Conservation (phyloP, 2,113 vertebrate species). For the Cololabis saira region DNA sequence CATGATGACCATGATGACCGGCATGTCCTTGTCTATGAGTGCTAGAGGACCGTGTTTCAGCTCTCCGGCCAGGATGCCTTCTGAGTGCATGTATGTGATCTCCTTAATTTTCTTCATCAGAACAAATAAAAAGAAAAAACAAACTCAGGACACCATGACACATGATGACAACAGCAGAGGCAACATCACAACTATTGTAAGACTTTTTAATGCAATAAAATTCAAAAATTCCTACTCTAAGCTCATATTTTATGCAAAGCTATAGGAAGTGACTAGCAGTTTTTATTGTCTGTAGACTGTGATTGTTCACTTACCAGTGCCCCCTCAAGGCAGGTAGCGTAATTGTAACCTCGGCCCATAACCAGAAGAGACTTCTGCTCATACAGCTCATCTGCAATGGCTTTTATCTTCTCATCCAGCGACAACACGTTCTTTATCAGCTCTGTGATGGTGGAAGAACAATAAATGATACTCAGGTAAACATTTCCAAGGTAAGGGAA, state of each 20-base stretch:
- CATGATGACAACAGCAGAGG: no score
- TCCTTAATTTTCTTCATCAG: slow-evolving; percentile 95
- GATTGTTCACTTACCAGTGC: slow-evolving; percentile 88
- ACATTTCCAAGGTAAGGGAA: neutral
- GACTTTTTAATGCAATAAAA: no score
- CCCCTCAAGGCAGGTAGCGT: slow-evolving; percentile 96
- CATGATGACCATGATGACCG: slow-evolving; percentile 97
- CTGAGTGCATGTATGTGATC: slow-evolving; percentile 98
- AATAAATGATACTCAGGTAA: neutral
- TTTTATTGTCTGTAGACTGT: neutral
- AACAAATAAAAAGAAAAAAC: slow-evolving; percentile 1
- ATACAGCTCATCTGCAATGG: slow-evolving; percentile 90
- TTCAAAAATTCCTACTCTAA: no score
- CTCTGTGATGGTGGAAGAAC: slow-evolving; percentile 66
- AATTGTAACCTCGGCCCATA: slow-evolving; percentile 97
- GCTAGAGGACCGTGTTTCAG: slow-evolving; percentile 95
- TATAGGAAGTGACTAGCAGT: no score
- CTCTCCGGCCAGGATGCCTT: slow-evolving; percentile 96
- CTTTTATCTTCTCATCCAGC: slow-evolving; percentile 90
- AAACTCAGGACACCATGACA: neutral
- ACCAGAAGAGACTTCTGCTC: slow-evolving; percentile 91
- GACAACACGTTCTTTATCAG: slow-evolving; percentile 90
- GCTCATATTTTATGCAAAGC: no score
- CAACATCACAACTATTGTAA: no score
- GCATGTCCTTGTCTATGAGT: slow-evolving; percentile 94